Conservation (phyloP, 2,113 vertebrate species). For the Hylia prasina region DNA sequence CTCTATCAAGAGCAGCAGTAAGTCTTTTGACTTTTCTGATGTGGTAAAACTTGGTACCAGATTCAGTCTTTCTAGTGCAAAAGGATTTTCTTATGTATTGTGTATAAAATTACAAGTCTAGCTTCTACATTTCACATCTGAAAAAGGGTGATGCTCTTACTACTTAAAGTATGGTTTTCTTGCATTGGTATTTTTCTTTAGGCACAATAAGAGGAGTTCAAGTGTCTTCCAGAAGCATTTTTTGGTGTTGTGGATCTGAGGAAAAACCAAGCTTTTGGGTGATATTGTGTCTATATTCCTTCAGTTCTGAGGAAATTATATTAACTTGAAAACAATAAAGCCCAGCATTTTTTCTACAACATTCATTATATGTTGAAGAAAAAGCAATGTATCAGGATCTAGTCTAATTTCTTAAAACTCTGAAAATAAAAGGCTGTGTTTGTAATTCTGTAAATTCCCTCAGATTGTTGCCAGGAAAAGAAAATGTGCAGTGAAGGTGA, state of each 20-base stretch:
- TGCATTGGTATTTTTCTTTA: background rate
- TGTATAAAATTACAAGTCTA: background rate
- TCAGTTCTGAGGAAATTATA: background rate
- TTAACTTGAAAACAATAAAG: background rate
- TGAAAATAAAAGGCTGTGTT: background rate
- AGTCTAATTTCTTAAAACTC: background rate
- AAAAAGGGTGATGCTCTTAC: background rate
- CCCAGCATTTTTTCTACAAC: background rate
- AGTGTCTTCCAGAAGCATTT: background rate
- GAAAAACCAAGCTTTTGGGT: background rate
- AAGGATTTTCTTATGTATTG: background rate
- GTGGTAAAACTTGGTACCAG: background rate
- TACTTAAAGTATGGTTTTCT: background rate
- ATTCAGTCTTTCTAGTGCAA: background rate
- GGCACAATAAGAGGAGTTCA: background rate
- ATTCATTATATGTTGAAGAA: background rate
- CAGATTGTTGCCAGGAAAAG: background rate
- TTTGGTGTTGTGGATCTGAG: background rate
- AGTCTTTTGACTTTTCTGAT: background rate
- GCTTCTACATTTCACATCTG: background rate
- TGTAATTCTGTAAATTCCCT: background rate
- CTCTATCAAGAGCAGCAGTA: background rate
- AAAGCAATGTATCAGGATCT: background rate
- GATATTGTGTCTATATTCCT: background rate
- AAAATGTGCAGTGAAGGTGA: background rate